phyloP scores from a whole-genome alignment of 2,113 vertebrate species.

The Muscicapa adusta region DNA sequence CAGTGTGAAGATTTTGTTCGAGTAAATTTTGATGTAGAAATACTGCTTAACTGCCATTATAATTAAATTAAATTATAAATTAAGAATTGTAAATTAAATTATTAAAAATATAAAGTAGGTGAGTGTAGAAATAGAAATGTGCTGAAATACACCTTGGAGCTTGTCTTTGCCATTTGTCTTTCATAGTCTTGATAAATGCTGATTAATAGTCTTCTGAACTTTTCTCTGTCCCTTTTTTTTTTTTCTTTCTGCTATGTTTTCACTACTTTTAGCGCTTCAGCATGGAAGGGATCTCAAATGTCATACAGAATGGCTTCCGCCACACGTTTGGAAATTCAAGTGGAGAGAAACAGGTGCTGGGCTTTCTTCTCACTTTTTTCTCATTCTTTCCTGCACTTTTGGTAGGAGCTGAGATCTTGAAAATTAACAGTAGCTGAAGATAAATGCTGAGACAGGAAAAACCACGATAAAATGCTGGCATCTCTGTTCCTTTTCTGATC shows the following conservation, averaged over 20 bases:
- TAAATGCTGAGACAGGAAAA: background rate
- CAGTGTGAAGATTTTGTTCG: background rate
- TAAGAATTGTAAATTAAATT: no score
- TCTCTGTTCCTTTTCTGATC: background rate
- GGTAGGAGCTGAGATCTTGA: conserved; percentile 27
- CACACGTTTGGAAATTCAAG: conserved; percentile 92
- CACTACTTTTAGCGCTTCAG: conserved; percentile 88
- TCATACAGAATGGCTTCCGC: conserved; percentile 97
- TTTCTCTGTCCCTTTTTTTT: conserved; percentile 70
- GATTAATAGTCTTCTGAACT: conserved; percentile 74
- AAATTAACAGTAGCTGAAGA: conserved; percentile 19
- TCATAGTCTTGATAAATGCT: conserved; percentile 2
- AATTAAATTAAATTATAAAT: no score
- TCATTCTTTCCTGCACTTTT: conserved; percentile 56
- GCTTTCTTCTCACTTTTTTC: conserved; percentile 62
- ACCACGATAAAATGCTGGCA: background rate
- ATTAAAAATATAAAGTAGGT: background rate
- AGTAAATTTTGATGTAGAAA: background rate
- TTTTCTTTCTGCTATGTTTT: conserved; percentile 61
- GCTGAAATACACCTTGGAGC: conserved; percentile 54
- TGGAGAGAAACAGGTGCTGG: conserved; percentile 96
- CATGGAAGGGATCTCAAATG: conserved; percentile 96
- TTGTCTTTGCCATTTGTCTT: conserved; percentile 50
- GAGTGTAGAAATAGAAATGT: background rate
- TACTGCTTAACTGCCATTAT: background rate